Percentiles rank a stretch among this genome's conserved stretches.
These are phyloP conservation scores for Acrossocheilus wenchowensis DNA, from an alignment of 2,797 vertebrate genomes.

Conservation along the genomic window DNA sequence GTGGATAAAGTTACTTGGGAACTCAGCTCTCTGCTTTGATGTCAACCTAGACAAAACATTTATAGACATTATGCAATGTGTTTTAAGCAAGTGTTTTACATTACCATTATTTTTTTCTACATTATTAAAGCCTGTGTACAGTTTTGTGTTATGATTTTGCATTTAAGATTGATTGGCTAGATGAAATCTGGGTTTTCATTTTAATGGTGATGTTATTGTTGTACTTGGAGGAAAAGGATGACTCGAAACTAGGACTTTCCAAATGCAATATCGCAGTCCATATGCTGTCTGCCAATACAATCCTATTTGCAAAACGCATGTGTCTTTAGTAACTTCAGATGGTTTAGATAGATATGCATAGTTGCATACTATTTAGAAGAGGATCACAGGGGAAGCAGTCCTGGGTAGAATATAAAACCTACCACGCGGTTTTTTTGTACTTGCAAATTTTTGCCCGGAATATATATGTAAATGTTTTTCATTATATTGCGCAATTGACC, in stretches of 20 bases:
- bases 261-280: not conserved
- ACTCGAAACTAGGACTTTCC: not conserved
- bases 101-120: no score
- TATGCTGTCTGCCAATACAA: slow-evolving; percentile 29
- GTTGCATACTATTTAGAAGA: not conserved
- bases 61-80: not conserved
- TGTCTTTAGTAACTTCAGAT: slow-evolving; percentile 34
- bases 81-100: slow-evolving; percentile 1
- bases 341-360: slow-evolving; percentile 20
- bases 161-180: not conserved
- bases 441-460: slow-evolving; percentile 15
- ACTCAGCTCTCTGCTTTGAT: slow-evolving; percentile 6
- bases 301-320: slow-evolving; percentile 12
- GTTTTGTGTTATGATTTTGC: slow-evolving; percentile 3
- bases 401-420: not conserved
- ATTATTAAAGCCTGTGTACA: not conserved
- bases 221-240: slow-evolving; percentile 10
- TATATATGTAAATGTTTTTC: slow-evolving; percentile 35
- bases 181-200: not conserved
- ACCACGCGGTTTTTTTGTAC: not conserved
- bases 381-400: not conserved
- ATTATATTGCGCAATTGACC: slow-evolving; percentile 30
- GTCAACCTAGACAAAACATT: not conserved
- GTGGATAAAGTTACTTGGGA: not conserved
- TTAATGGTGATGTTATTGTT: slow-evolving; percentile 8